These are phyloP conservation scores for Megalopta genalis DNA, from an alignment of 1,140 invertebrate genomes.

Conservation along the genomic window DNA sequence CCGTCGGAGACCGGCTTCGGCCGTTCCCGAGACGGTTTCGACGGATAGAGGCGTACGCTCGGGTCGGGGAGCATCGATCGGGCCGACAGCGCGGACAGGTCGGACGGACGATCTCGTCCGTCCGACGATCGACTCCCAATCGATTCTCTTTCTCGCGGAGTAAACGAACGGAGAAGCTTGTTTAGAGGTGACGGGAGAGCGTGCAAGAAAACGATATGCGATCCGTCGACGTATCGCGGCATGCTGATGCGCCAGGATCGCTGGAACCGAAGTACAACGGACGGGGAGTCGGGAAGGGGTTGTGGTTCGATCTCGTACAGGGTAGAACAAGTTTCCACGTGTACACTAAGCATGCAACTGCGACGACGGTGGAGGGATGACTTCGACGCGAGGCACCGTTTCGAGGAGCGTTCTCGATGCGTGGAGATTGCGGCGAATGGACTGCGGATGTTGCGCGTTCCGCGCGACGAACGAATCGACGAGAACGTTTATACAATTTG, in stretches of 20 bases:
- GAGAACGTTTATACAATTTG: too few species aligned
- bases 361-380: not conserved
- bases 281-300: too few species aligned
- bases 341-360: not conserved
- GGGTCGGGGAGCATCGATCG: not conserved
- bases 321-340: not conserved
- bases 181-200: too few species aligned
- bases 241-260: constrained; percentile 28
- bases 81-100: not conserved
- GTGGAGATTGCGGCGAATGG: too few species aligned
- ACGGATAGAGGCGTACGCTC: not conserved
- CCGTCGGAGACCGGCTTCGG: not conserved
- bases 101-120: too few species aligned
- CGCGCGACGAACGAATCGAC: too few species aligned
- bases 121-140: not conserved
- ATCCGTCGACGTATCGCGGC: constrained; percentile 34
- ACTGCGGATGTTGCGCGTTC: too few species aligned
- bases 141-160: not conserved
- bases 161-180: too few species aligned
- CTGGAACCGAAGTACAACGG: not conserved
- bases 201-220: not conserved
- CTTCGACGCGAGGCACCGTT: too few species aligned
- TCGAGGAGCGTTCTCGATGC: too few species aligned
- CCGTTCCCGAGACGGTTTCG: not conserved
- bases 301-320: not conserved